Evolutionary conservation across 92 coral and sea anemone species (phyloP).

Genomic region (Porites divaricata): DNA sequence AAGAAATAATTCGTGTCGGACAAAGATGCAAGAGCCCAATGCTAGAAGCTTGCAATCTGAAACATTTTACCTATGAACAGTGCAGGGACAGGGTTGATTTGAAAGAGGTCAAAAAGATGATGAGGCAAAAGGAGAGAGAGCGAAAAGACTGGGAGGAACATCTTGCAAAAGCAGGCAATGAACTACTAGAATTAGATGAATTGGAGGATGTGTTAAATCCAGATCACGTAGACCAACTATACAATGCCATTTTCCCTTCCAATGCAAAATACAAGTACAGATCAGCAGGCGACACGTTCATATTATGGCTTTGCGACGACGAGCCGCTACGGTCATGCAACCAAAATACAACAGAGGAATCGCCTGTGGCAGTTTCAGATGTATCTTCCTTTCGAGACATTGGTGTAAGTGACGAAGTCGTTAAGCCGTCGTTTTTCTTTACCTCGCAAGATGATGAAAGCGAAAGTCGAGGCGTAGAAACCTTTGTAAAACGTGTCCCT

Average conservation of each 20-base stretch:
- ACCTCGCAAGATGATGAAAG: neutral
- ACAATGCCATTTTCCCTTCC: constrained; percentile 1
- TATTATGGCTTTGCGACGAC: constrained; percentile 21
- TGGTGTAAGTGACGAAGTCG: neutral
- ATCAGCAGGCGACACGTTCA: neutral
- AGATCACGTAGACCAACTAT: constrained; percentile 39
- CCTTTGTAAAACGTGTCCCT: neutral
- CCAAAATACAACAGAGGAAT: neutral
- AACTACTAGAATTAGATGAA: neutral
- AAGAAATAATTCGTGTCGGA: constrained; percentile 73
- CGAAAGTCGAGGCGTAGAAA: neutral
- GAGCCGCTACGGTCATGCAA: neutral
- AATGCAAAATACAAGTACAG: neutral
- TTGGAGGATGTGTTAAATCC: constrained; percentile 30
- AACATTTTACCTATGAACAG: constrained; percentile 2
- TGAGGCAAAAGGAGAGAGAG: neutral
- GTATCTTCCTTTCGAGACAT: neutral
- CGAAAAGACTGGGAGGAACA: neutral
- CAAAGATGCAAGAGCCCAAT: constrained; percentile 68
- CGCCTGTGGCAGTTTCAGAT: neutral
- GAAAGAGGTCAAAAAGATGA: neutral
- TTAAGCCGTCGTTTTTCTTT: neutral
- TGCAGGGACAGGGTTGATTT: neutral
- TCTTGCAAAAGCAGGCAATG: neutral
- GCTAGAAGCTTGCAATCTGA: constrained; percentile 53